A percentile compares a stretch with the other conserved stretches of the same genome.
These are phyloP conservation scores for Menidia menidia DNA, from an alignment of 2,797 vertebrate genomes.

Conservation along the genomic window DNA sequence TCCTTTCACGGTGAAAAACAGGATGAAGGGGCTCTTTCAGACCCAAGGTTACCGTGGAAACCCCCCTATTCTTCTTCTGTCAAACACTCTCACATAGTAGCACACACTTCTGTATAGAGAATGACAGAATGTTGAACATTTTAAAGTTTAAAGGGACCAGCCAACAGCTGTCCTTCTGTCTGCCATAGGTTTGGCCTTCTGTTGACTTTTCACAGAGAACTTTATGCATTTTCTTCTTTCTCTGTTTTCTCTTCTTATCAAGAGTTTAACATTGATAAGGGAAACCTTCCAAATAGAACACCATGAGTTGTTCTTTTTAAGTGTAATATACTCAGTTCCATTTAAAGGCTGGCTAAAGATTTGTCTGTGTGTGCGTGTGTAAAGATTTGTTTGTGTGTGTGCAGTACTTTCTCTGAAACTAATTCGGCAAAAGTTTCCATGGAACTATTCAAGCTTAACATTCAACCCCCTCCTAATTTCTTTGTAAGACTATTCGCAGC, in stretches of 20 bases:
- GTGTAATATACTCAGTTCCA: constrained; percentile 16
- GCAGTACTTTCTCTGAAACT: constrained; percentile 35
- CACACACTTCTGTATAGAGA: constrained; percentile 48
- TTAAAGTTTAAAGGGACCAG: constrained; percentile 84
- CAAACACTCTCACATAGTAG: constrained; percentile 64
- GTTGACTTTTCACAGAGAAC: constrained; percentile 69
- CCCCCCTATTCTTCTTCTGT: constrained; percentile 77
- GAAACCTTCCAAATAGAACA: constrained; percentile 22
- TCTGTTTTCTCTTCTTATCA: not conserved
- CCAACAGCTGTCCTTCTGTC: constrained; percentile 78
- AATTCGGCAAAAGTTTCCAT: constrained; percentile 45
- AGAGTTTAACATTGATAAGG: constrained; percentile 6
- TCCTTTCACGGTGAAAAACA: constrained; percentile 85
- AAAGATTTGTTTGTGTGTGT: constrained; percentile 28
- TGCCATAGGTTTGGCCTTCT: constrained; percentile 55
- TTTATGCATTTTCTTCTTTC: constrained; percentile 15
- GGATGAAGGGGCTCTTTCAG: constrained; percentile 86
- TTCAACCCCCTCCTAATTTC: constrained; percentile 43
- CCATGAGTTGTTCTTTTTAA: constrained; percentile 8
- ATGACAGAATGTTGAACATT: constrained; percentile 78
- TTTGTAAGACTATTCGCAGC: constrained; percentile 49
- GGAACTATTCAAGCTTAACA: constrained; percentile 54
- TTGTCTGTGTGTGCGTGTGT: constrained; percentile 29
- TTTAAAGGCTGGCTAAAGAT: constrained; percentile 45
- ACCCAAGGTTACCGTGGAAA: constrained; percentile 80